Base-by-base conservation (phyloP, 2,888 invertebrate species). In the Troides aeacus region DNA sequence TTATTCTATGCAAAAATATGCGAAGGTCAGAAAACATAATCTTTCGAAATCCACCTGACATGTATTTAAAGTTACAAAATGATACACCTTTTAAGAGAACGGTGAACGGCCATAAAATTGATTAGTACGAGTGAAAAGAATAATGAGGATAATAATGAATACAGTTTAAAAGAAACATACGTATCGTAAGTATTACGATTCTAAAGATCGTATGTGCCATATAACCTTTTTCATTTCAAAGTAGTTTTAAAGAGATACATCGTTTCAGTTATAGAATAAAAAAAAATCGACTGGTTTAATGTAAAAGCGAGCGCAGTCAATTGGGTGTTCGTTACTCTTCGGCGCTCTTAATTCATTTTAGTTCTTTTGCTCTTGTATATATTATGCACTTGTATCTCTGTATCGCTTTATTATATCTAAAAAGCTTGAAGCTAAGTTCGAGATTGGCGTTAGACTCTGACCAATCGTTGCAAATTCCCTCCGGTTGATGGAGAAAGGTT, bases 401-500 rank as follows among this genome's bases (percentile, higher is more conserved):
- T 68, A 72, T 66, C 70, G 71, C 72, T 72, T 70, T 74, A 69
- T 73, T 71, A 72, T 70, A 61, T 58, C 74, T 74, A 74, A 74
- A 75, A 72, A 68, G 71, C 70, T 72, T 73, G 74, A 73, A 72
- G 73, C 70, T 69, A 74, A 73, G 67, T 58, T 56, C 60, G 67
- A 74, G 57, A 23, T 64, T 64, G 21, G 8, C 73, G 75, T 78
- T 76, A 74, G 5, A 76, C 60, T 63, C 63, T 76, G 75, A 75
- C 74, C 73, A 74, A 76, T 76, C 68, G 71, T 66, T 71, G 69
- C 72, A 72, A 72, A 74, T 77, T 72, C 73, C 7, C 24, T 62
- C 24, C 24, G 39, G 21, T 7, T 62, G 12, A 7, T 6, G 6
- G 10, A 42, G 24, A 39, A 1, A 1, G 8, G 8, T 21, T 62